Evolutionary conservation across 1,140 invertebrate genomes (phyloP).

Genomic region (Caenorhabditis latens): DNA sequence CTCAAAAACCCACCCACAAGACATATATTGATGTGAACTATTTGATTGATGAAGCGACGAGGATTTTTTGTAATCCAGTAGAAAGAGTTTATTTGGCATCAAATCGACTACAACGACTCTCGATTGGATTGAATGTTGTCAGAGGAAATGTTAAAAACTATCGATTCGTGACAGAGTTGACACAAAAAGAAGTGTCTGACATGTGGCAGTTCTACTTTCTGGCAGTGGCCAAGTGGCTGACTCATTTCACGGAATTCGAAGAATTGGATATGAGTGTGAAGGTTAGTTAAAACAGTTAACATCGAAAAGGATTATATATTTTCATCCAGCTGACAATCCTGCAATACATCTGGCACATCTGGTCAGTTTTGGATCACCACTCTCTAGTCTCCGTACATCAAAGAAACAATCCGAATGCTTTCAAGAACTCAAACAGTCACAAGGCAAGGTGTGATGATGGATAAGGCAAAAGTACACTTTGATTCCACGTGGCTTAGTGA

Average conservation of each 20-base stretch:
- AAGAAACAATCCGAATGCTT: constrained; percentile 25
- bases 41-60: not conserved
- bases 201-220: constrained; percentile 15
- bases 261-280: not conserved
- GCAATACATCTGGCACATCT: not conserved
- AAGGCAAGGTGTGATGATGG: not conserved
- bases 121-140: not conserved
- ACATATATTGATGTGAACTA: constrained; percentile 5
- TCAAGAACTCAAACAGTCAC: not conserved
- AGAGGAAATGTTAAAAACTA: not conserved
- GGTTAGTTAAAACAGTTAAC: not conserved
- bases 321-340: not conserved
- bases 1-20: not conserved
- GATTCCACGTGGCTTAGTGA: constrained; percentile 22
- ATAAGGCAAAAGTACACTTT: constrained; percentile 11
- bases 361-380: not conserved
- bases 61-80: not conserved
- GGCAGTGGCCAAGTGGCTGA: constrained; percentile 14
- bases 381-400: not conserved
- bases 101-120: not conserved
- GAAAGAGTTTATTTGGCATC: not conserved
- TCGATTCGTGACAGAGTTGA: not conserved
- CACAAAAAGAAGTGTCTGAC: not conserved
- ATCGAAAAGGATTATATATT: not conserved
- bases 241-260: not conserved